Conservation (phyloP, 2,888 invertebrate species). For the Aphidius colemani region DNA sequence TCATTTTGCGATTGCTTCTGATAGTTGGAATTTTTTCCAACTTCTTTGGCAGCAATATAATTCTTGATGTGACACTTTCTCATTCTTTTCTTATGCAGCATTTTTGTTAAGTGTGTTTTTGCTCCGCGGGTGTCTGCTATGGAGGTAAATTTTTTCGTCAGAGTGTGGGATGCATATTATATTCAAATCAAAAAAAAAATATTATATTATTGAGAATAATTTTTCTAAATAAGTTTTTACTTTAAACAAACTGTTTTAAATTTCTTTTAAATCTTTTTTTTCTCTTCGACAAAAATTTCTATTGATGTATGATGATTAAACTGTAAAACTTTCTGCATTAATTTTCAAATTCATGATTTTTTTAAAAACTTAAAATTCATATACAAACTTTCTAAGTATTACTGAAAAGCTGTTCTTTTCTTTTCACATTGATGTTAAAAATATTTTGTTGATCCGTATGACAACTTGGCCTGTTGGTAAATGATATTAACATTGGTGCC, state of each 20-base stretch:
- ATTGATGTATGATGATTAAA: too few species aligned
- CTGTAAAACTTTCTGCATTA: too few species aligned
- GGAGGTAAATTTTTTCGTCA: constrained; percentile 39
- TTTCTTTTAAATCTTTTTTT: background rate
- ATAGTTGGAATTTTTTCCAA: constrained; percentile 48
- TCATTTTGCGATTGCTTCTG: constrained; percentile 55
- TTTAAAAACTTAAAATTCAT: background rate
- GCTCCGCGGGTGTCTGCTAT: constrained; percentile 37
- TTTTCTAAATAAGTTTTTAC: too few species aligned
- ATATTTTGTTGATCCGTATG: constrained; percentile 5
- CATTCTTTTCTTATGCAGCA: constrained; percentile 28
- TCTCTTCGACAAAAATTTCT: background rate
- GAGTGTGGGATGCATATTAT: constrained; percentile 37
- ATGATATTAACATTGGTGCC: background rate
- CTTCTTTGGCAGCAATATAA: constrained; percentile 45
- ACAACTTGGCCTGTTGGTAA: background rate
- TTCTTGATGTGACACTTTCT: constrained; percentile 40
- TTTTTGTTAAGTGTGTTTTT: constrained; percentile 19
- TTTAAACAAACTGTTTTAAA: too few species aligned
- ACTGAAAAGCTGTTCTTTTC: background rate
- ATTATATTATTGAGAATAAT: too few species aligned
- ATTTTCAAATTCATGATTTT: too few species aligned
- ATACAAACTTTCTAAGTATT: background rate
- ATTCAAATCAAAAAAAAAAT: too few species aligned
- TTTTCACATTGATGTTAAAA: background rate